Conservation (phyloP, 2,888 invertebrate species). For the Heliconius cydno region DNA sequence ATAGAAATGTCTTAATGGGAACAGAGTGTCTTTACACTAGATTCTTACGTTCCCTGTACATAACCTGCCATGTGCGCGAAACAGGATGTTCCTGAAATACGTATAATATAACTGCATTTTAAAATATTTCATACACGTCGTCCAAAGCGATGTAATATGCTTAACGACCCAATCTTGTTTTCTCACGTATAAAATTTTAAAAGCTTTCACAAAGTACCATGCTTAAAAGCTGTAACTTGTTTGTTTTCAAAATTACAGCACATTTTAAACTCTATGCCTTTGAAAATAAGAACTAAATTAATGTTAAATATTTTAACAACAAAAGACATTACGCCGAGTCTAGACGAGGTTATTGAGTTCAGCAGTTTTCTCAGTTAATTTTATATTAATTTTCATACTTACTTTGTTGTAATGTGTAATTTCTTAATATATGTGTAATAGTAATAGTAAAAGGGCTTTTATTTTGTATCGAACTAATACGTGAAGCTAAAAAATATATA, state of each 20-base stretch:
- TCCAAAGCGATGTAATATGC: neutral
- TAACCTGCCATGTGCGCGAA: too few species aligned
- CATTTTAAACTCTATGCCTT: slow-evolving; percentile 5
- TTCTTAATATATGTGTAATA: neutral
- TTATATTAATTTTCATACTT: slow-evolving; percentile 32
- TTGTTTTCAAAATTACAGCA: neutral
- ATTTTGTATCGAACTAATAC: neutral
- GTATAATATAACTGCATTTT: neutral
- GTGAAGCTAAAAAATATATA: neutral
- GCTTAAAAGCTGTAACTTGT: slow-evolving; percentile 10
- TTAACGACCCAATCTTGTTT: slow-evolving; percentile 25
- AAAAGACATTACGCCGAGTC: slow-evolving; percentile 36
- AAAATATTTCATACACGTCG: neutral
- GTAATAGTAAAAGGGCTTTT: neutral
- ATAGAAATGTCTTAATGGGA: too few species aligned
- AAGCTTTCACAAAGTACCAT: slow-evolving; percentile 23
- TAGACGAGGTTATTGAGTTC: slow-evolving; percentile 41
- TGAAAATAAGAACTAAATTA: neutral
- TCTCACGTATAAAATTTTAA: slow-evolving; percentile 25
- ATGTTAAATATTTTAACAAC: neutral
- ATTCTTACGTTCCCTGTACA: neutral
- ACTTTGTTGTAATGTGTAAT: slow-evolving; percentile 1
- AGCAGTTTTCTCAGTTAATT: slow-evolving; percentile 38
- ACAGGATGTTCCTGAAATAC: neutral
- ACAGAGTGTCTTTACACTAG: neutral